Evolutionary conservation across 30 jellyfish, hydroid and myxozoan species (phyloP), one percentile per base, ranked within the genome.

Genomic region (Mastigias papua): DNA sequence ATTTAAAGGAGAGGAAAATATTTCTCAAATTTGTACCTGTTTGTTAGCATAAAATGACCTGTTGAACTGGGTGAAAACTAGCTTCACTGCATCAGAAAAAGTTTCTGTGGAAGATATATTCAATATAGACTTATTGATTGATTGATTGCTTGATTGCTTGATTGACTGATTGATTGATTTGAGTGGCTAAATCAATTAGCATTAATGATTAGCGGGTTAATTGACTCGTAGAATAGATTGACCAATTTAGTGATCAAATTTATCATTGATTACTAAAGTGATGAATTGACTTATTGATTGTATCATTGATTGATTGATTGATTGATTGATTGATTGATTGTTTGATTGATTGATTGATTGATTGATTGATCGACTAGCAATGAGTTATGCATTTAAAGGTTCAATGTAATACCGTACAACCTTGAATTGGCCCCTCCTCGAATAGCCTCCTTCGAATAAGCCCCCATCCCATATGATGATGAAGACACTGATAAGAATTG

Each of bases 31-130:
- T 42, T 42, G 7, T 42, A 74, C 86, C 72, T 74, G 86, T 25
- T 74, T 74, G 49, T 74, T 74, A 1, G 86, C 71, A 28, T 34
- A 35, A 34, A 74, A 74, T 16, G 86, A 74, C 48, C 86, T 74
- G 67, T 73, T 62, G 49, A 74, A 74, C 73, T 74, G 86, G n/a
- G 10, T 29, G 49, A 74, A 37, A 19, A 33, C 72, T 33, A 42
- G 73, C 49, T 74, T 63, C 32, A 74, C 48, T 42, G 86, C 86
- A 9, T 37, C 86, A 10, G 67, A 25, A 6, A 74, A 32, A 3
- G 19, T 48, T 21, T 16, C 86, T 72, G 31, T 25, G 34, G 37
- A 34, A 11, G 5, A 34, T 22, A n/a, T n/a, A n/a, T n/a, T n/a
- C n/a, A n/a, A n/a, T n/a, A n/a, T n/a, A n/a, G n/a, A n/a, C n/a